Percentiles rank a stretch among this genome's conserved stretches.
Evolutionary conservation across 2,797 vertebrate genomes (phyloP).

Genomic region (Mionectes olivaceus): DNA sequence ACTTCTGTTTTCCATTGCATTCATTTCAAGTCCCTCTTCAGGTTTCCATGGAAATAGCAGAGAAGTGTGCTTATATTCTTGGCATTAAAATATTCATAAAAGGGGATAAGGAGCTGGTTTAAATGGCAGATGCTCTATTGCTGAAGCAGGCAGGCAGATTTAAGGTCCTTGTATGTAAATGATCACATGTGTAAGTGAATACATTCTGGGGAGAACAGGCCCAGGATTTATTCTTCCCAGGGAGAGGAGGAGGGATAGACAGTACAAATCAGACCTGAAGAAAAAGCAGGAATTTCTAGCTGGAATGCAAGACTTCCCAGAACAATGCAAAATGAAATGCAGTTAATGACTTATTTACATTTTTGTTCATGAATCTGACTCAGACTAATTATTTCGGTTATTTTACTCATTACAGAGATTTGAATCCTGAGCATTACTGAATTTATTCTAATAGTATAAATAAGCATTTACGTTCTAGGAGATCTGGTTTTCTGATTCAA

Average conservation of each 20-base stretch:
- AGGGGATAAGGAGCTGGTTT: slow-evolving; percentile 56
- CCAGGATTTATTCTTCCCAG: background rate
- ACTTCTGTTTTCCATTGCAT: slow-evolving; percentile 42
- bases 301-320: background rate
- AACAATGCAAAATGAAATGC: background rate
- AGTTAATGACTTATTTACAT: background rate
- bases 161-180: slow-evolving; percentile 26
- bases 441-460: background rate
- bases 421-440: background rate
- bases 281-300: background rate
- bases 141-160: slow-evolving; percentile 33
- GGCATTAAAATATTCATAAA: slow-evolving; percentile 72
- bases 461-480: background rate
- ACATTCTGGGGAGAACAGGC: background rate
- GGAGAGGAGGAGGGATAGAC: background rate
- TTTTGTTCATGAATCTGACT: background rate
- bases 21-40: slow-evolving; percentile 48
- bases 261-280: background rate
- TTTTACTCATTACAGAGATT: background rate
- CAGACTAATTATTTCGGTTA: background rate
- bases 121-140: slow-evolving; percentile 58
- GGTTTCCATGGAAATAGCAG: slow-evolving; percentile 76
- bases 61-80: slow-evolving; percentile 48
- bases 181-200: background rate
- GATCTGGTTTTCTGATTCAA: background rate